Base-by-base conservation (phyloP, 2,888 invertebrate species). In the Tachina grossa region DNA sequence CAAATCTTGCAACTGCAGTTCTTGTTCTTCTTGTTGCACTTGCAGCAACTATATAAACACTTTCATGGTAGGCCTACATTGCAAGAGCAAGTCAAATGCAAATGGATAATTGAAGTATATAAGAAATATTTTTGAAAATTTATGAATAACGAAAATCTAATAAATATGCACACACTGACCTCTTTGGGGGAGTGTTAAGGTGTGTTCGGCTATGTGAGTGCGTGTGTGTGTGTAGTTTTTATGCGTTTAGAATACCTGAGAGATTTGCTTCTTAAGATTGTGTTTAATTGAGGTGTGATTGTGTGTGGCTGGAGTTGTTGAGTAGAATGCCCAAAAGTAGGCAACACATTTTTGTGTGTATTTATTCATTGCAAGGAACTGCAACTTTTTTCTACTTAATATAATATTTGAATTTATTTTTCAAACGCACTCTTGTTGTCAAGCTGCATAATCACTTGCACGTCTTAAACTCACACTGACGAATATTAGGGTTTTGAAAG, bases 401-500 rank as follows among this genome's bases (percentile, higher is more conserved):
- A 57, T 55, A 31, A 31, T 71, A 39, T n/a, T 63, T 49, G 45
- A 1, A 61, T 68, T 31, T 61, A 9, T 69, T 75, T 75, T 53
- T 63, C 47, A 75, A 66, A 68, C 69, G 55, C 22, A 51, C 19
- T 55, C n/a, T 55, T n/a, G 84, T 76, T 84, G 90, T 88, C 90
- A 89, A 88, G 88, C 89, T 88, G 88, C 88, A 90, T 90, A 90
- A 89, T 89, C 88, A 89, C 88, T 90, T 89, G 88, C 88, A 89
- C 75, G 86, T 88, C 87, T 53, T 55, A 6, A 47, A 39, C 53
- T 61, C 51, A 10, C 61, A 5, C 66, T 22, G 11, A 22, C 2
- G 8, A 2, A 1, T 10, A 43, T n/a, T 10, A 9, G 31, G 43
- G 13, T 16, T 0, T 22, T 6, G 10, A 41, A 14, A 51, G n/a